Percentiles rank a stretch among this genome's conserved stretches.
Evolutionary conservation across 2,113 vertebrate genomes (phyloP).

Genomic region (Proteles cristata): DNA sequence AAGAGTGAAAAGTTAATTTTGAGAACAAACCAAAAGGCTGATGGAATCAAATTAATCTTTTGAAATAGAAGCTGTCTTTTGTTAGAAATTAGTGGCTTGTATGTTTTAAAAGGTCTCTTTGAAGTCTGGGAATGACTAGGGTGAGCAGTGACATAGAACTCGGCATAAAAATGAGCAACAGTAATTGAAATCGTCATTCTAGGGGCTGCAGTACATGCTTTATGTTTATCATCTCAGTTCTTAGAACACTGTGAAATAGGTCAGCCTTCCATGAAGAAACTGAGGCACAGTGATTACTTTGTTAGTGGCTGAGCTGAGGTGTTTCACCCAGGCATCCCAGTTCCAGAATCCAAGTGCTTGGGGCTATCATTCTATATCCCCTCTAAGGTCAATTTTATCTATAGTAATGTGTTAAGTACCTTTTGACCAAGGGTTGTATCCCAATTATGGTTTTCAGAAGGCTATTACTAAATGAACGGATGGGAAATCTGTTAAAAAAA

Average conservation of each 20-base stretch:
- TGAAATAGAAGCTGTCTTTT: not conserved
- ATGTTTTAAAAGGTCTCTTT: not conserved
- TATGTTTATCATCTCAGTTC: not conserved
- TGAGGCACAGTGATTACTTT: not conserved
- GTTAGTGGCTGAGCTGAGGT: not conserved
- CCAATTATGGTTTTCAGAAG: not conserved
- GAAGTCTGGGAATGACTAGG: not conserved
- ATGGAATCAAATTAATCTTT: not conserved
- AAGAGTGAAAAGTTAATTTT: not conserved
- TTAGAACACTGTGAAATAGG: not conserved
- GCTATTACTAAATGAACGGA: not conserved
- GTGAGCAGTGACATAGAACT: not conserved
- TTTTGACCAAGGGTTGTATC: not conserved
- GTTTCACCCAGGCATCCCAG: not conserved
- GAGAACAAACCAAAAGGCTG: not conserved
- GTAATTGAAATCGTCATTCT: not conserved
- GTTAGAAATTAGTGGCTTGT: not conserved
- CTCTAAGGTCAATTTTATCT: not conserved
- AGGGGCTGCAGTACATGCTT: not conserved
- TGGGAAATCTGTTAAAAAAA: not conserved
- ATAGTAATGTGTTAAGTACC: not conserved
- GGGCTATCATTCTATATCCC: too few relatives aligned
- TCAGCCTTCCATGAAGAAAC: not conserved
- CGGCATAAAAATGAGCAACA: not conserved
- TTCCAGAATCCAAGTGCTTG: not conserved